These are phyloP conservation scores for Crocodylus rhombifer DNA, from an alignment of 2,797 vertebrate genomes.

Conservation along the genomic window DNA sequence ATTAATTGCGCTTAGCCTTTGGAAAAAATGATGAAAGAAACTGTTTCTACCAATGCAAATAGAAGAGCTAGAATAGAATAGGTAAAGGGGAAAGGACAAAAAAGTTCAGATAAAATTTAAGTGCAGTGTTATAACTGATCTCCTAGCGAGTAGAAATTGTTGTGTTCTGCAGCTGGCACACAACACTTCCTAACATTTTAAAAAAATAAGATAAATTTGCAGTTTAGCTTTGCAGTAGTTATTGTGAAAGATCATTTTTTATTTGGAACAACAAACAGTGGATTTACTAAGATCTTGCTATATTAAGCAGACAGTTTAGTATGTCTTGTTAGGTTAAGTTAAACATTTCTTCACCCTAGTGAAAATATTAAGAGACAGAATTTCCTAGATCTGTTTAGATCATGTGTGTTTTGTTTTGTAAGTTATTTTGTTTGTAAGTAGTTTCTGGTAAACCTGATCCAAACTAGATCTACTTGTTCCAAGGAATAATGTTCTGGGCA, in stretches of 20 bases:
- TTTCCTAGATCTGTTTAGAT: conserved; percentile 31
- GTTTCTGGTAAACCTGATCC: conserved; percentile 45
- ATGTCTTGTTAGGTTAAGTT: background rate
- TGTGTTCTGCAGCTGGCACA: background rate
- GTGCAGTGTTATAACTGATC: too few species aligned
- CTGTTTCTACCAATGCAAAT: rapidly evolving
- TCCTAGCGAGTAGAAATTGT: background rate
- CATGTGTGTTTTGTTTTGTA: background rate
- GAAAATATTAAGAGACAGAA: conserved; percentile 10
- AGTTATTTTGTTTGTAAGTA: conserved; percentile 35
- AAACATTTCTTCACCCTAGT: background rate
- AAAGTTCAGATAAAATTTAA: background rate
- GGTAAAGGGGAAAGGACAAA: background rate
- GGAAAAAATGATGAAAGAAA: background rate
- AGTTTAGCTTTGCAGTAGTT: background rate
- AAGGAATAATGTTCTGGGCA: conserved; percentile 70
- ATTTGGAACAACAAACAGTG: conserved; percentile 17
- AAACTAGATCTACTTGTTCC: conserved; percentile 49
- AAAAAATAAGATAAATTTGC: background rate
- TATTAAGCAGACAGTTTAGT: background rate
- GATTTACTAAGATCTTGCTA: background rate
- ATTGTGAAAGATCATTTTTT: background rate
- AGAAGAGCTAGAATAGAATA: background rate
- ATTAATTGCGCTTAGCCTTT: background rate
- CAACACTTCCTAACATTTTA: background rate